Evolutionary conservation across 2,113 vertebrate species (phyloP).

Genomic region (Takifugu bimaculatus): DNA sequence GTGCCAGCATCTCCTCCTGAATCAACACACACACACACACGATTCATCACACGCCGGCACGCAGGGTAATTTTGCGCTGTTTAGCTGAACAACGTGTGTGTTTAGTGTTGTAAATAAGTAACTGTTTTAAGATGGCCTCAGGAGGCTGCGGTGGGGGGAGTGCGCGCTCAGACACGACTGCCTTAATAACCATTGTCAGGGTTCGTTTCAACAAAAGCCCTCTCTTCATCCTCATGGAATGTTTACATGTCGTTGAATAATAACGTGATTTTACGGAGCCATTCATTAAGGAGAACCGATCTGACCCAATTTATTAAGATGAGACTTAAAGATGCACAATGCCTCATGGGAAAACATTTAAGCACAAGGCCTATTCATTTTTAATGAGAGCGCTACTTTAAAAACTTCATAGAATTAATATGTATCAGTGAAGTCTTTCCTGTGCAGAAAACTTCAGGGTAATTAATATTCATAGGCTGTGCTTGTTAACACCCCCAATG

Average conservation of each 20-base stretch:
- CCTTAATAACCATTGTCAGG: slow-evolving; percentile 63
- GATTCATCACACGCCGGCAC: slow-evolving; percentile 3
- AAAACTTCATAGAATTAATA: slow-evolving; percentile 91
- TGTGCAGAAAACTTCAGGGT: slow-evolving; percentile 84
- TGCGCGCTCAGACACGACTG: slow-evolving; percentile 48
- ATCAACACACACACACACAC: slow-evolving; percentile 14
- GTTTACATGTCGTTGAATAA: slow-evolving; percentile 67
- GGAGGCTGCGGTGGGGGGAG: slow-evolving; percentile 50
- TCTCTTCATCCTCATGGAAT: slow-evolving; percentile 45
- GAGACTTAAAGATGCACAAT: slow-evolving; percentile 72
- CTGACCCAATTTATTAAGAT: slow-evolving; percentile 75
- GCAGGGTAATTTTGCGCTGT: slow-evolving; percentile 54
- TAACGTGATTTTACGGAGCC: slow-evolving; percentile 52
- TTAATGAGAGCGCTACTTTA: slow-evolving; percentile 79
- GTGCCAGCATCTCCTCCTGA: slow-evolving; percentile 45
- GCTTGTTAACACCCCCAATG: slow-evolving; percentile 86
- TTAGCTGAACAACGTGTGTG: slow-evolving; percentile 66
- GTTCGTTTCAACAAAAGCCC: slow-evolving; percentile 42
- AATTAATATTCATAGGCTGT: slow-evolving; percentile 92
- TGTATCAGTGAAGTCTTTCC: slow-evolving; percentile 81
- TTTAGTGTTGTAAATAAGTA: slow-evolving; percentile 74
- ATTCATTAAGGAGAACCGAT: slow-evolving; percentile 58
- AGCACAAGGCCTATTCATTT: slow-evolving; percentile 74
- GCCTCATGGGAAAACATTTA: slow-evolving; percentile 72
- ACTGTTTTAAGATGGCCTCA: slow-evolving; percentile 57